Base-by-base conservation (phyloP, 1,140 invertebrate species). In the Hylaeus volcanicus region DNA sequence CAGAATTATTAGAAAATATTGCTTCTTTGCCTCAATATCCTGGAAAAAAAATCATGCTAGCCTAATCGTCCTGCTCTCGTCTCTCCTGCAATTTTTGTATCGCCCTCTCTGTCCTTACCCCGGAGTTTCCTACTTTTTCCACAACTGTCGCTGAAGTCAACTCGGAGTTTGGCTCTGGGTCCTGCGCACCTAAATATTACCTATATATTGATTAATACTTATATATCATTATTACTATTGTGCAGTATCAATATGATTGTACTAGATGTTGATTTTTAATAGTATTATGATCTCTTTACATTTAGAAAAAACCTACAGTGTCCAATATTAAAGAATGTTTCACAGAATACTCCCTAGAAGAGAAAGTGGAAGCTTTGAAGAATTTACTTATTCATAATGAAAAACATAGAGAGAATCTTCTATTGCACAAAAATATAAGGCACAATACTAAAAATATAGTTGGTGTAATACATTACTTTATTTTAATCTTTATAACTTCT, bases 291-390 rank as follows among this genome's bases (percentile, higher is more conserved):
- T 43, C 53, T 12, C 26, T n/a, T 64, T 64, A 14, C 9, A 48
- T 73, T 14, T 37, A 74, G 77, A 65, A 60, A 48, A 37, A 5
- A 72, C 64, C 5, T 39, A 9, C 37, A 61, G 6, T 43, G 12
- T 51, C 12, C 4, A n/a, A 12, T n/a, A 26, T 74, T 65, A 79
- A 64, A 11, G 51, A 73, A 41, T 79, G 70, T 74, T 41, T 79
- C 37, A 65, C 1, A 48, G 77, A 79, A 55, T 79, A 79, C 56
- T 58, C 77, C 6, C 48, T 58, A 45, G 70, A 58, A 65, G 70
- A 79, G 11, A 73, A 79, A 74, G 14, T 79, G 15, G 70, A 56
- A 51, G 61, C 60, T 56, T 74, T 79, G 11, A 79, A 65, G 58
- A 56, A 39, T 56, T 41, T 74, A 4, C 41, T 79, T 48, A 9